Conservation (phyloP, 2,888 invertebrate genomes). For the Drosophila demipolita region DNA sequence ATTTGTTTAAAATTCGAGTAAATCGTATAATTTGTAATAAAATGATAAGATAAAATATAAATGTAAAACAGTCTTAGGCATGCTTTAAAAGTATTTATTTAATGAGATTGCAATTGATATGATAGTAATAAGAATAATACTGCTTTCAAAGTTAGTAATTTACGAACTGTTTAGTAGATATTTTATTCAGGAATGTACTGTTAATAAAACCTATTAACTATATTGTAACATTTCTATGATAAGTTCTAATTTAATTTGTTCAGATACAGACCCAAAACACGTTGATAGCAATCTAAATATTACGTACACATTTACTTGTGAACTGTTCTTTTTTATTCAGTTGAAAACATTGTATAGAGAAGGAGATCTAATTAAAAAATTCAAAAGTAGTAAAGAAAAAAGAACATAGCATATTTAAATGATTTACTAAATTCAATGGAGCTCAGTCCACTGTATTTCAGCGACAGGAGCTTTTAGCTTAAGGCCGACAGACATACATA, state of each 20-base stretch:
- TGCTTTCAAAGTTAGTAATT: background rate
- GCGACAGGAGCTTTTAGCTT: conserved; percentile 46
- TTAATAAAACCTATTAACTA: background rate
- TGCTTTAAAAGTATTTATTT: conserved; percentile 10
- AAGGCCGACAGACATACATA: conserved; percentile 19
- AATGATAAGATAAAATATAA: conserved; percentile 4
- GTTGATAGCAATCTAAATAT: background rate
- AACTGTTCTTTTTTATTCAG: background rate
- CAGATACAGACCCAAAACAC: background rate
- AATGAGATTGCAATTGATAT: conserved; percentile 10
- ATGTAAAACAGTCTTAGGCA: background rate
- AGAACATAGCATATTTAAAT: background rate
- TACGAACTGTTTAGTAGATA: background rate
- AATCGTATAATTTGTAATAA: conserved; percentile 7
- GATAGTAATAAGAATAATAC: background rate
- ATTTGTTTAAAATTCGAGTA: background rate
- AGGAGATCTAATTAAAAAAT: background rate
- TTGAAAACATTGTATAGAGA: background rate
- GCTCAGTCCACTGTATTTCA: conserved; percentile 45
- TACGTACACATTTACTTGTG: background rate
- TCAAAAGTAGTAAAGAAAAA: background rate
- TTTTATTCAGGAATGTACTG: background rate
- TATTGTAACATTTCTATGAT: background rate
- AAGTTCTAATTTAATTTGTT: background rate
- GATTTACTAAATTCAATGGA: background rate